Base-by-base conservation (phyloP, 2,888 invertebrate genomes). In the Eudemis profundana region DNA sequence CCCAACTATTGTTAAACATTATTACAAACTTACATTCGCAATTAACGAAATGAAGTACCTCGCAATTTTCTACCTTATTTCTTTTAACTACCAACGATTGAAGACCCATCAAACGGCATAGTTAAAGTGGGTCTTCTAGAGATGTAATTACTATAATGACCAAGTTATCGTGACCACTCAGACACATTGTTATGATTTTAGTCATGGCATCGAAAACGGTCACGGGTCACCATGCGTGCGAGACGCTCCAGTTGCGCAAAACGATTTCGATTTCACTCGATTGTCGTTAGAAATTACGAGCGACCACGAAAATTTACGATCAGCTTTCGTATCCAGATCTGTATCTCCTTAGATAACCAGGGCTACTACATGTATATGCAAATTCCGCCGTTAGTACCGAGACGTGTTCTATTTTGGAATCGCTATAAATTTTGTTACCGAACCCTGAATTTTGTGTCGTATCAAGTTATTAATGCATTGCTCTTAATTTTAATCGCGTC, bases 151-250 rank as follows among this genome's bases (percentile, higher is more conserved):
- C 85, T 83, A 78, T 87, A 86, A 87, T 89, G 85, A 84, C 77
- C 78, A 79, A 72, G 79, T 78, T 84, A 84, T 87, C 88, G 86
- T 87, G 89, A 86, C 85, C 85, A 81, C 77, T 82, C 78, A 72
- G 84, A 79, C 82, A 86, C 83, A 86, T 89, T 86, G 87, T 87
- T 89, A 87, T 84, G 84, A 86, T 88, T 89, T 87, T 82, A 84
- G 82, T 86, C 88, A 85, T 89, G 88, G 84, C 87, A 86, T 87
- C 84, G 84, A 84, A 85, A 87, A 87, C 81, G 80, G 83, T 87
- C 86, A 77, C 83, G 85, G 88, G 87, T 89, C 89, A 86, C 84
- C 83, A 76, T 71, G 69, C 70, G 71, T 79, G 81, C 80, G 81
- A 78, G 81, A 78, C 69, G 73, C 66, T 71, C 73, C 79, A 74